These are phyloP conservation scores for Brachyptera risi DNA, from an alignment of 2,888 invertebrate genomes.

Conservation along the genomic window DNA sequence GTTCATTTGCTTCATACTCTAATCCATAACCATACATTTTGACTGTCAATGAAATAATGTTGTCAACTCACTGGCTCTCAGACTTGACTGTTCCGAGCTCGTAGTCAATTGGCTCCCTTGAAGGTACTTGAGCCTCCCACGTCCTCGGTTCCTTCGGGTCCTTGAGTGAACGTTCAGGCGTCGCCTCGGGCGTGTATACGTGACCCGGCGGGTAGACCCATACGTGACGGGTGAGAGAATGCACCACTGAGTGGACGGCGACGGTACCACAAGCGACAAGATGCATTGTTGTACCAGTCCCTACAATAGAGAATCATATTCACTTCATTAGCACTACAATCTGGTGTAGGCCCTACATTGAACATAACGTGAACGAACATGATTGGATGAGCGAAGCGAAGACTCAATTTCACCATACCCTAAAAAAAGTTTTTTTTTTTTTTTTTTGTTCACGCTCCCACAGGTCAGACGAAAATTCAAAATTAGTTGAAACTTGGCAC, in stretches of 20 bases:
- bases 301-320: conserved; percentile 44
- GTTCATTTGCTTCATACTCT: too few relatives aligned
- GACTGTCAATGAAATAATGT: background rate
- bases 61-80: conserved; percentile 74
- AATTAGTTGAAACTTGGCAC: too few relatives aligned
- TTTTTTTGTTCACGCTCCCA: too few relatives aligned
- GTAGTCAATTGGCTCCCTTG: conserved; percentile 77
- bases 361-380: too few relatives aligned
- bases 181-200: conserved; percentile 71
- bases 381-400: too few relatives aligned
- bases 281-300: conserved; percentile 87
- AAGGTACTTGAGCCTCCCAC: conserved; percentile 69
- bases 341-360: too few relatives aligned
- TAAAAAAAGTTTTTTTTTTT: too few relatives aligned
- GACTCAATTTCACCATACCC: too few relatives aligned
- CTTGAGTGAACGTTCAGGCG: conserved; percentile 47
- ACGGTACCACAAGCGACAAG: conserved; percentile 82
- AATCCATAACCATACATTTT: too few relatives aligned
- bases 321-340: too few relatives aligned
- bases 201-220: conserved; percentile 91
- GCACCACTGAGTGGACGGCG: conserved; percentile 78
- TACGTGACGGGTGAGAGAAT: conserved; percentile 85
- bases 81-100: conserved; percentile 75
- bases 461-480: too few relatives aligned
- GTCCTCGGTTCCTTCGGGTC: conserved; percentile 50